A percentile compares a stretch with the other conserved stretches of the same genome.
phyloP scores from a whole-genome alignment of 2,113 vertebrate genomes.

The Calypte anna region DNA sequence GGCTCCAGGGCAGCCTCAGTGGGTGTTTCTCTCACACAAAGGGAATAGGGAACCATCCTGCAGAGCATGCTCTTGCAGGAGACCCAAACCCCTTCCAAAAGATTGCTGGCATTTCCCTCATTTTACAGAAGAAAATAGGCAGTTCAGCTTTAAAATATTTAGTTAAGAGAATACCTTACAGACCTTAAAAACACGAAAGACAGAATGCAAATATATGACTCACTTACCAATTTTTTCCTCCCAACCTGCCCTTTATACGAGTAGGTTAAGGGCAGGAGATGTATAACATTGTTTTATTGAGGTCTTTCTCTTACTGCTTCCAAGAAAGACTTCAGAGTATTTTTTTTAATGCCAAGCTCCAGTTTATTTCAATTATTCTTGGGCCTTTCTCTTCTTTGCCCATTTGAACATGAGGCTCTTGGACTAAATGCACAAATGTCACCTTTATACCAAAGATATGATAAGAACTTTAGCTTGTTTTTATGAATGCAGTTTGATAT shows the following conservation, averaged over 20 bases:
- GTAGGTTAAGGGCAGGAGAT: neutral
- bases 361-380: neutral
- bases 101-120: neutral
- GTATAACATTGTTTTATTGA: neutral
- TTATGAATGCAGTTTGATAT: neutral
- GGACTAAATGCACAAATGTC: neutral
- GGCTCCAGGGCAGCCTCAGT: neutral
- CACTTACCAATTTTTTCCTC: neutral
- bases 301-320: neutral
- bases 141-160: neutral
- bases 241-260: neutral
- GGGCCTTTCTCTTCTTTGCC: neutral
- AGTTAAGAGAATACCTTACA: neutral
- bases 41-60: neutral
- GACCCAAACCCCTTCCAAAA: neutral
- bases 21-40: rapidly evolving
- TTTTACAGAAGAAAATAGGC: neutral
- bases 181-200: neutral
- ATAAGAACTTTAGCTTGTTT: neutral
- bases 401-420: neutral
- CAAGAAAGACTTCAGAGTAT: neutral
- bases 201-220: neutral
- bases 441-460: neutral
- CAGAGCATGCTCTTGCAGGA: neutral
- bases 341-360: neutral